Base-by-base conservation (phyloP, 2,888 invertebrate species). In the Euplagia quadripunctaria region DNA sequence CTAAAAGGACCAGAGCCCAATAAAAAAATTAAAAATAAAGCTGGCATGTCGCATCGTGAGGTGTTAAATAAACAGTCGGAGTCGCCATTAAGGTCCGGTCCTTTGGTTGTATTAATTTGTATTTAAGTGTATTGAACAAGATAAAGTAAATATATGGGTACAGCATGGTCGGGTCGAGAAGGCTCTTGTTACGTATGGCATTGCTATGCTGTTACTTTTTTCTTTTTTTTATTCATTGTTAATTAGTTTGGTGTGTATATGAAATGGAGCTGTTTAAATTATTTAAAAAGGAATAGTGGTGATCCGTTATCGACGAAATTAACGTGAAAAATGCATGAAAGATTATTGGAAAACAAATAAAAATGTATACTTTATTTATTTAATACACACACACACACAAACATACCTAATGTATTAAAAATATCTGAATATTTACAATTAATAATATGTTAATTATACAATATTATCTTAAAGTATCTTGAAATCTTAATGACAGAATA, bases 71-170 rank as follows among this genome's bases (percentile, higher is more conserved):
- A 95, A 96, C 95, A 96, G 91, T 90, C 92, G 87, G 85, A 87
- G 84, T 89, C 89, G 92, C 95, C 94, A 94, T 96, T 94, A 95
- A 93, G 94, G 88, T 84, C 91, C 91, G 92, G 92, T 92, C 92
- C 94, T 92, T 90, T 87, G 92, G 89, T 93, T 95, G 95, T 95
- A 96, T 96, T 96, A 96, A 96, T 96, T 96, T 96, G 95, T 96
- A 95, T 96, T 96, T 94, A 96, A 95, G 95, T 95, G 95, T 95
- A 95, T 93, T 94, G 94, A 92, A 95, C 95, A 95, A 95, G 95
- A 95, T 95, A 95, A 95, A 94, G 89, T 92, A 92, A 95, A 95
- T 95, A 95, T 95, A 94, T 92, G 93, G 91, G 91, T 89, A 89
- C 91, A 89, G 80, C 85, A 80, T 79, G 86, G 85, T 79, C 84